These are phyloP conservation scores for Sarcophaga carnaria DNA, from an alignment of 2,888 invertebrate genomes.

Conservation along the genomic window DNA sequence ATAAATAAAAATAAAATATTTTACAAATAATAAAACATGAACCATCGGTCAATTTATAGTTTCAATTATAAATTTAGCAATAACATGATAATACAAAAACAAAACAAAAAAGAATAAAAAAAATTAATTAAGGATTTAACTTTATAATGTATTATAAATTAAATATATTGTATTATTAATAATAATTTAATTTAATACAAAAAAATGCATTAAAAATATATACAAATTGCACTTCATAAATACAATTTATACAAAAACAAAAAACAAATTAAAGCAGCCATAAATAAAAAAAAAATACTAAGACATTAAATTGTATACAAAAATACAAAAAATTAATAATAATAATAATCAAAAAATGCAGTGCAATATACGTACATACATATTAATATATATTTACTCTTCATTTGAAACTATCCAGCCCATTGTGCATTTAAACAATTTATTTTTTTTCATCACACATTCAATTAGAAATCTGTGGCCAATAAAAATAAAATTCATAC, in stretches of 20 bases:
- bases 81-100: slow-evolving; percentile 32
- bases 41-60: slow-evolving; percentile 62
- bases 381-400: slow-evolving; percentile 23
- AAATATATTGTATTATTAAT: slow-evolving; percentile 27
- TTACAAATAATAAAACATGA: slow-evolving; percentile 26
- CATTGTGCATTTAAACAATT: too few relatives aligned
- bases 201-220: background rate
- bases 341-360: background rate
- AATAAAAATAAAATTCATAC: too few relatives aligned
- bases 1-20: slow-evolving; percentile 3
- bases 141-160: slow-evolving; percentile 70
- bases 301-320: too few relatives aligned
- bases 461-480: too few relatives aligned
- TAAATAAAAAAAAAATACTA: background rate
- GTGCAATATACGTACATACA: slow-evolving; percentile 30
- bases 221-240: slow-evolving; percentile 44
- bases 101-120: slow-evolving; percentile 47
- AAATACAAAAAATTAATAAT: background rate
- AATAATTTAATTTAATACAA: background rate
- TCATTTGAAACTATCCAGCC: background rate
- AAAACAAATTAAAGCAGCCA: slow-evolving; percentile 34
- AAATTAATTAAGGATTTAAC: background rate
- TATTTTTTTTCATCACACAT: too few relatives aligned
- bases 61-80: slow-evolving; percentile 62
- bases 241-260: slow-evolving; percentile 33